Conservation (phyloP, 2,113 vertebrate genomes). For the Carassius gibelio region DNA sequence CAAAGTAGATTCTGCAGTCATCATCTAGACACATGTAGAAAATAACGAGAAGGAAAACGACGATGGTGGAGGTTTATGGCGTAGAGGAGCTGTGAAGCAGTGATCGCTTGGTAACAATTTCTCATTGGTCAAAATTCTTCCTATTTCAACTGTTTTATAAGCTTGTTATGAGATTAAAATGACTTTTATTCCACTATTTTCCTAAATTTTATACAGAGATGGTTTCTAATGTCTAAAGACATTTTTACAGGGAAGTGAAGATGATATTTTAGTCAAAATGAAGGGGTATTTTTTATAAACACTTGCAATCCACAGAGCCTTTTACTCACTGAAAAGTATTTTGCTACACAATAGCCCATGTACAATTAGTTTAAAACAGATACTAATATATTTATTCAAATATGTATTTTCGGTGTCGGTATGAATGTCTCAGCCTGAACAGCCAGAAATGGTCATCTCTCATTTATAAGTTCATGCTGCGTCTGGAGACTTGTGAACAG, state of each 20-base stretch:
- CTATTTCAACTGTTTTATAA: slow-evolving; percentile 44
- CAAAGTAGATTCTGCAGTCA: neutral
- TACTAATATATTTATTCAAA: slow-evolving; percentile 85
- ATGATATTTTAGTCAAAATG: slow-evolving; percentile 69
- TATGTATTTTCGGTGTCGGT: slow-evolving; percentile 50
- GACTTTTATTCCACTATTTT: slow-evolving; percentile 50
- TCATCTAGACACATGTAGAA: neutral
- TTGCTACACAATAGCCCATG: slow-evolving; percentile 80
- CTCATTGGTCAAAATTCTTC: neutral
- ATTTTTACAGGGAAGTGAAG: slow-evolving; percentile 61
- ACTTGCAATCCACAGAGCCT: slow-evolving; percentile 41
- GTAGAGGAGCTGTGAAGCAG: neutral
- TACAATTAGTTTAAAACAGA: slow-evolving; percentile 87
- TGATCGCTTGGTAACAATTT: neutral
- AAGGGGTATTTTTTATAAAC: slow-evolving; percentile 30
- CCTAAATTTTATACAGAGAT: slow-evolving; percentile 68
- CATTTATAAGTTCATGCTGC: neutral
- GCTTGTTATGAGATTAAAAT: slow-evolving; percentile 40
- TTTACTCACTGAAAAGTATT: slow-evolving; percentile 67
- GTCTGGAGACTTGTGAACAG: neutral
- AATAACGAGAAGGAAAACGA: neutral
- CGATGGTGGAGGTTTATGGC: neutral
- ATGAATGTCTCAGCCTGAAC: slow-evolving; percentile 55
- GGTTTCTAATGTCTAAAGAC: slow-evolving; percentile 71
- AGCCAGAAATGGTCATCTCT: slow-evolving; percentile 47